These are phyloP conservation scores for Caenorhabditis parvicauda DNA, from an alignment of 2,888 invertebrate genomes.

Conservation along the genomic window DNA sequence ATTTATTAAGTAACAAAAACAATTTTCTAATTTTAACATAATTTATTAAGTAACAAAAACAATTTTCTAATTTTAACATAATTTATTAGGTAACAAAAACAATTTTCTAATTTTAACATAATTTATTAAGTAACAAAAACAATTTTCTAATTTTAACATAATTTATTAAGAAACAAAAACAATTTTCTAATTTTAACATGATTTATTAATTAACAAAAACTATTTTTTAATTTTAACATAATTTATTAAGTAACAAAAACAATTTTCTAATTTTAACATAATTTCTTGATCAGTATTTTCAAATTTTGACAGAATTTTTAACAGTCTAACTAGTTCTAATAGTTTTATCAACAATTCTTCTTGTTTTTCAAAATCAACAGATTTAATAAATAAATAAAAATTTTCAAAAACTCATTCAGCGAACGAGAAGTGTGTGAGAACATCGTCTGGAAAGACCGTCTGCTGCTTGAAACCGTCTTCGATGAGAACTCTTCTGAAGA, in stretches of 20 bases:
- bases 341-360: background rate
- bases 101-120: background rate
- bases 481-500: conserved; percentile 24
- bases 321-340: background rate
- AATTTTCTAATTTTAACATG: background rate
- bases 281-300: background rate
- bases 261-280: background rate
- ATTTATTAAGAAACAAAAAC: background rate
- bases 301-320: no score
- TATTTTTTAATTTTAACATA: background rate
- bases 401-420: no score
- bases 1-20: no score
- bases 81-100: background rate
- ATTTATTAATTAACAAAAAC: no score
- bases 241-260: background rate
- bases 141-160: background rate
- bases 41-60: background rate
- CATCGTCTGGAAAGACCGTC: conserved; percentile 12
- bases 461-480: conserved; percentile 28
- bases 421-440: conserved; percentile 19
- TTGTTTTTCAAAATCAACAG: background rate
- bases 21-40: background rate
- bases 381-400: no score
- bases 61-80: background rate
- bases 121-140: no score